Evolutionary conservation across 1,140 invertebrate species (phyloP), one percentile per base, ranked within the genome.

Genomic region (Brachionus asplanchnoidis): DNA sequence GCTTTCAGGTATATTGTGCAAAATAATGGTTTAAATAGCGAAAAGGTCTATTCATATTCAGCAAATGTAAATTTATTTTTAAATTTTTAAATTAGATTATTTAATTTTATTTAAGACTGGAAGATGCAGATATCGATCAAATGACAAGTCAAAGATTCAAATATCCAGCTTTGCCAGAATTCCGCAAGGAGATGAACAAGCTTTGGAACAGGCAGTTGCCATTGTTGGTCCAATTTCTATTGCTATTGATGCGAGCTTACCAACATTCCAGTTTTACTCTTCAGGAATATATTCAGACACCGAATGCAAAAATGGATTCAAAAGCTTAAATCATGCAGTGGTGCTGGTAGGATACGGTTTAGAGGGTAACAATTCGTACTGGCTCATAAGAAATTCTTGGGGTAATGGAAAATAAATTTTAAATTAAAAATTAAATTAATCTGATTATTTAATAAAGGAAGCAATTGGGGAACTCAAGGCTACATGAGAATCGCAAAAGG

Each of bases 271-370:
- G 87, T 92, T 94, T 79, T 97, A 97, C 87, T 88, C 87, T 84
- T 85, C 73, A 9, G 88, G 88, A 42, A 91, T 94, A 28, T 95
- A 94, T 87, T 90, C 92, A 85, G 93, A 94, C 66, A 89, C 90
- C 1, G 87, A 92, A 8, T 95, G 96, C 91, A 90, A 93, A 86
- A 89, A 93, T 5, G 88, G 90, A 17, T 77, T 77, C 46, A 40
- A 36, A 40, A 89, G 92, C 66, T 90, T 97, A n/a, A 95, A 97
- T 89, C 96, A 97, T 88, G 95, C 95, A 85, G 97, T 96, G 2
- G 88, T 95, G 4, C 92, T 92, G 84, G 94, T 96, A 73, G 95
- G 95, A 53, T 97, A 95, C 88, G 95, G 94, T 80, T 7, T 14
- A 80, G 66, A 73, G 23, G 66, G 40, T 26, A 68, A 60, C 68